A percentile compares a stretch with the other conserved stretches of the same genome.
Evolutionary conservation across 2,113 vertebrate genomes (phyloP).

Genomic region (Corythaixoides concolor): DNA sequence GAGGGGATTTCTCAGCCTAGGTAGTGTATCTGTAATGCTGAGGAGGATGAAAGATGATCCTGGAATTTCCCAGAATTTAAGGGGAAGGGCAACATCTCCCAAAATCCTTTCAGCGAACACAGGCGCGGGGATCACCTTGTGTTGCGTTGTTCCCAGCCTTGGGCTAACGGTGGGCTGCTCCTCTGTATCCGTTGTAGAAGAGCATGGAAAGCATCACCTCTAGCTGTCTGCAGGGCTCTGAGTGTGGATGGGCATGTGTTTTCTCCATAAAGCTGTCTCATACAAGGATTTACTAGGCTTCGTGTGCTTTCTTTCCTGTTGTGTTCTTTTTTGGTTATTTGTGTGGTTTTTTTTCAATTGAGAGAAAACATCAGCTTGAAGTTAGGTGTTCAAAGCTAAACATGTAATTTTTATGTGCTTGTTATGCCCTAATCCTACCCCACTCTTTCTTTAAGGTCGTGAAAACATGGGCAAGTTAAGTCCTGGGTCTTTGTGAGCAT

Average conservation of each 20-base stretch:
- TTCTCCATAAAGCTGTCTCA: neutral
- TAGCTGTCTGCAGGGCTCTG: neutral
- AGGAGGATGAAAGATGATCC: neutral
- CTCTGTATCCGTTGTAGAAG: neutral
- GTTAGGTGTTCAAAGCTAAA: neutral
- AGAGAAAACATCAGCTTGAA: neutral
- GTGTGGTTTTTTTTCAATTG: neutral
- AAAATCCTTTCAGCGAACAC: neutral
- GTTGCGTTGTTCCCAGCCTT: neutral
- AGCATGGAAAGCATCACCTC: neutral
- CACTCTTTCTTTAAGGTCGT: neutral
- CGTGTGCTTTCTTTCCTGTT: neutral
- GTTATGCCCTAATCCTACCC: neutral
- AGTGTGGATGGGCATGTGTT: neutral
- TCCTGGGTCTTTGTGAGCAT: neutral
- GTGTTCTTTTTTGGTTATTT: neutral
- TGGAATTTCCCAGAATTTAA: neutral
- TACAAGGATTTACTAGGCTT: neutral
- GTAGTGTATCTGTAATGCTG: neutral
- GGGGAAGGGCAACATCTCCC: neutral
- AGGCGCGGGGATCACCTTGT: rapidly evolving
- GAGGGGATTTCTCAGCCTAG: neutral
- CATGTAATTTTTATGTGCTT: neutral
- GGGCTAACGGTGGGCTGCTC: neutral
- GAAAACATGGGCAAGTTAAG: neutral